phyloP scores from a whole-genome alignment of 2,888 invertebrate genomes.

The Ypsolopha scabrella region DNA sequence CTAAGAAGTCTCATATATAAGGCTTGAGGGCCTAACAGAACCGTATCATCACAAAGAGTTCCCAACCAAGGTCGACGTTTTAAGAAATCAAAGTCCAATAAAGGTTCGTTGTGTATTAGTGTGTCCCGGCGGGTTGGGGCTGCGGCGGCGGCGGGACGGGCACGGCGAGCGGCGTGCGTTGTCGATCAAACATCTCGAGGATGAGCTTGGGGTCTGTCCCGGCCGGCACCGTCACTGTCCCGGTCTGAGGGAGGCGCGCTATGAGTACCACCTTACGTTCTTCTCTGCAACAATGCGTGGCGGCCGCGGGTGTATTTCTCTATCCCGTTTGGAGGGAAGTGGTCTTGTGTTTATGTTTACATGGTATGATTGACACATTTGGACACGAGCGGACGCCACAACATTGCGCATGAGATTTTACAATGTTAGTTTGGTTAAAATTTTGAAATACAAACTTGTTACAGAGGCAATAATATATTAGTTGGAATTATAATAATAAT shows the following conservation, averaged over 20 bases:
- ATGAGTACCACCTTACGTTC: constrained; percentile 65
- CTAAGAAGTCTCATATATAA: neutral
- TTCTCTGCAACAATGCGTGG: constrained; percentile 50
- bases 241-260: constrained; percentile 50
- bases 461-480: no score
- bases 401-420: constrained; percentile 35
- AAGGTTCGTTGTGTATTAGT: neutral
- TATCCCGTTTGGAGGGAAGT: neutral
- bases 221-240: constrained; percentile 66
- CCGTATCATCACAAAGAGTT: neutral
- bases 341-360: neutral
- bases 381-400: constrained; percentile 65
- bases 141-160: constrained; percentile 36
- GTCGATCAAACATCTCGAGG: constrained; percentile 68
- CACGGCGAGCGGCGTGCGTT: constrained; percentile 50
- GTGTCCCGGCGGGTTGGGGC: constrained; percentile 8
- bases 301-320: constrained; percentile 27
- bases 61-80: neutral
- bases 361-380: constrained; percentile 13
- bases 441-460: neutral
- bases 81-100: neutral
- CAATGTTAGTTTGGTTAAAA: constrained; percentile 18
- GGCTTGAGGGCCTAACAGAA: neutral
- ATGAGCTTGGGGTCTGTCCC: constrained; percentile 68
- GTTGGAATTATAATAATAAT: constrained; percentile 8